Conservation (phyloP, 2,888 invertebrate genomes). For the Eilema griseolum region DNA sequence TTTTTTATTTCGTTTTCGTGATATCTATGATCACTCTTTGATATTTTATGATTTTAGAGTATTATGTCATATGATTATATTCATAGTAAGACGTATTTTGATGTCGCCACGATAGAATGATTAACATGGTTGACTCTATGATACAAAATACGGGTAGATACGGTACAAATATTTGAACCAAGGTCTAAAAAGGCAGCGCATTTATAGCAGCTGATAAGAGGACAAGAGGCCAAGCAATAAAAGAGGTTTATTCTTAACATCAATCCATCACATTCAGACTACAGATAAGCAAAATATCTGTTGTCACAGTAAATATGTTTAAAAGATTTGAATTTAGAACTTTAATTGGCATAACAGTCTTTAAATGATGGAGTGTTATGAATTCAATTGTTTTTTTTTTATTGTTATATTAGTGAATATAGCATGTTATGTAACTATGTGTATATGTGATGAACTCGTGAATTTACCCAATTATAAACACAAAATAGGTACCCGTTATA, state of each 20-base stretch:
- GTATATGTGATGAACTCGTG: too few species aligned
- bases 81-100: neutral
- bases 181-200: conserved; percentile 32
- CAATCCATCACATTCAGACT: conserved; percentile 77
- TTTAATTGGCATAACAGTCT: neutral
- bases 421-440: neutral
- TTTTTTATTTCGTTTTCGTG: conserved; percentile 2
- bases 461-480: too few species aligned
- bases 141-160: neutral
- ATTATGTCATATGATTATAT: neutral
- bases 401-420: neutral
- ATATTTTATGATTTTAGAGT: conserved; percentile 9
- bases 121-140: neutral
- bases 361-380: conserved; percentile 6
- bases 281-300: conserved; percentile 76
- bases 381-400: neutral
- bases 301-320: conserved; percentile 81
- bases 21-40: neutral
- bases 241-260: conserved; percentile 71
- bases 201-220: conserved; percentile 74
- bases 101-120: neutral
- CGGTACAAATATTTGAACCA: neutral
- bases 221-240: conserved; percentile 67
- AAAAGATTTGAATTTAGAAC: conserved; percentile 57
- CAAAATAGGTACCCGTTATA: neutral